These are phyloP conservation scores for Thalassarche chlororhynchos DNA, from an alignment of 2,113 vertebrate genomes.

Conservation along the genomic window DNA sequence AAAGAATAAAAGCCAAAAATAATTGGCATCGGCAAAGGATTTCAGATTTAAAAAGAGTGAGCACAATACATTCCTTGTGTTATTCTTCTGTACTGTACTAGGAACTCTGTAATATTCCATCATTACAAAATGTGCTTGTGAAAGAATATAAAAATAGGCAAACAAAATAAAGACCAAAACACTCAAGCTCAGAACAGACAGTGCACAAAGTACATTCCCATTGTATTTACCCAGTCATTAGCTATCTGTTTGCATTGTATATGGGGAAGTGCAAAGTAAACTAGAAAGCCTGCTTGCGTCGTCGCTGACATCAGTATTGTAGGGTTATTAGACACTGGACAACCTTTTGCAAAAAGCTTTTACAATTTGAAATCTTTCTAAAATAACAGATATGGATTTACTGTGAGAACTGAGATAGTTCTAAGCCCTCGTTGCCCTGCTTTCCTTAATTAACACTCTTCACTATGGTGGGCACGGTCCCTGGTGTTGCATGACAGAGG, in stretches of 20 bases:
- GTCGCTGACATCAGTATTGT: conserved; percentile 28
- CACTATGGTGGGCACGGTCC: not conserved
- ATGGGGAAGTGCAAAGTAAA: conserved; percentile 45
- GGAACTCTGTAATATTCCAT: conserved; percentile 56
- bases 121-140: conserved; percentile 39
- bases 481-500: not conserved
- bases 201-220: conserved; percentile 38
- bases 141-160: conserved; percentile 63
- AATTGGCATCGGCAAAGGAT: not conserved
- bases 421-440: not conserved
- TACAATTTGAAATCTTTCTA: not conserved
- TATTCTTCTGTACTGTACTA: conserved; percentile 19
- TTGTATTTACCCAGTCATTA: conserved; percentile 62
- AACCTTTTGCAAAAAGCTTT: conserved; percentile 38
- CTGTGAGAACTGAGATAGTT: conserved; percentile 3
- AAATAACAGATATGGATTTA: conserved; percentile 8
- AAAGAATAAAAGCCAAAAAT: conserved; percentile 66
- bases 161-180: conserved; percentile 64
- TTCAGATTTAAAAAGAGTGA: conserved; percentile 36
- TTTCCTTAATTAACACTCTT: not conserved
- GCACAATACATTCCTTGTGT: conserved; percentile 48
- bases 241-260: conserved; percentile 48
- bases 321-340: not conserved
- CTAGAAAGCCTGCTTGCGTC: conserved; percentile 42
- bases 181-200: conserved; percentile 41